Conservation (phyloP, 2,113 vertebrate genomes). For the Psittacara wagleri region DNA sequence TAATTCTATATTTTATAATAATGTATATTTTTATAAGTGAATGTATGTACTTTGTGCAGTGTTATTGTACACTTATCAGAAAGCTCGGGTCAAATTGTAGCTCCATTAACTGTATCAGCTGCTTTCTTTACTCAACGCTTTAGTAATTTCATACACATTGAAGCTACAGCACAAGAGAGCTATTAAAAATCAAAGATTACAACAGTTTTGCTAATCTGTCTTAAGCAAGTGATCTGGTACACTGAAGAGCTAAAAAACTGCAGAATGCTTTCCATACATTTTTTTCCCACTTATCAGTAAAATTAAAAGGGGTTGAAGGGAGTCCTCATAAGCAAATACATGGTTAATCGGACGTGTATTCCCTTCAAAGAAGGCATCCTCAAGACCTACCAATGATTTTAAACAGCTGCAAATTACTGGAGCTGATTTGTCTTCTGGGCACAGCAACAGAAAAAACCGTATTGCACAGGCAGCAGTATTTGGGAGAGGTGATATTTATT, state of each 20-base stretch:
- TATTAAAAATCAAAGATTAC: background rate
- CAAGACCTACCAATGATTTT: constrained; percentile 26
- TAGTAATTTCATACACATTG: background rate
- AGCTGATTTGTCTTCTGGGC: background rate
- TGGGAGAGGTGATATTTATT: background rate
- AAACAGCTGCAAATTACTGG: background rate
- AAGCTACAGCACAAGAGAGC: background rate
- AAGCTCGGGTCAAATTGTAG: background rate
- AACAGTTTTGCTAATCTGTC: background rate
- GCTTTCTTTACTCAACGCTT: background rate
- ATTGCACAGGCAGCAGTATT: background rate
- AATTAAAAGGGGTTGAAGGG: background rate
- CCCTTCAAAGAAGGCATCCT: background rate
- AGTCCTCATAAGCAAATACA: background rate
- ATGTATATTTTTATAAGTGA: background rate
- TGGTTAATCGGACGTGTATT: background rate
- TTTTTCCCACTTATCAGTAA: background rate
- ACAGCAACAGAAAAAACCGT: background rate
- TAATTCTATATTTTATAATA: background rate
- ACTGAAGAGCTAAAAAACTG: background rate
- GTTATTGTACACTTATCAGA: background rate
- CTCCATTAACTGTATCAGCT: background rate
- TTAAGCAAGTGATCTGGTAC: background rate
- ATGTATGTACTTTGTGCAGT: background rate
- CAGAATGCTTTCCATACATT: background rate